A percentile compares a stretch with the other conserved stretches of the same genome.
Evolutionary conservation across 2,888 invertebrate genomes (phyloP).

Genomic region (Pheosia gnoma): DNA sequence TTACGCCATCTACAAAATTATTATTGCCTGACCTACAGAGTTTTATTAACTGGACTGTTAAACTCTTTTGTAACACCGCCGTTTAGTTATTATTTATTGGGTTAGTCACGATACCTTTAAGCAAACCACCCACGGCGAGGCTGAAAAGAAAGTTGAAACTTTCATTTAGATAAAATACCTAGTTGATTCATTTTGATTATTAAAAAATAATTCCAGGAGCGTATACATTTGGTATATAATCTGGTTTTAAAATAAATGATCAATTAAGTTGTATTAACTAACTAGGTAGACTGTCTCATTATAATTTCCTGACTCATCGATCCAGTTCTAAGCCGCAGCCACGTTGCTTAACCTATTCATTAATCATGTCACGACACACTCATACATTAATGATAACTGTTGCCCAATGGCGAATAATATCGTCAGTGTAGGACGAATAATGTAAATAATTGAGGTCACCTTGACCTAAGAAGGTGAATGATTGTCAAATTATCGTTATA

Average conservation of each 20-base stretch:
- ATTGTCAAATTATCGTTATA: not conserved
- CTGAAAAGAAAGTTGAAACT: not conserved
- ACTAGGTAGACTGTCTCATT: not conserved
- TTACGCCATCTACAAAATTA: not conserved
- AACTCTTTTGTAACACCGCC: conserved; percentile 11
- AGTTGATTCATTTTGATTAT: too few relatives aligned
- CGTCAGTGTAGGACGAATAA: not conserved
- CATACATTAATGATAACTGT: conserved; percentile 24
- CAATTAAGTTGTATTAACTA: not conserved
- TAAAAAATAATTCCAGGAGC: too few relatives aligned
- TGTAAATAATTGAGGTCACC: not conserved
- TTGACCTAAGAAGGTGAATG: not conserved
- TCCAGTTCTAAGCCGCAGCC: conserved; percentile 7
- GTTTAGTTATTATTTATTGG: conserved; percentile 7
- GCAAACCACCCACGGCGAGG: not conserved
- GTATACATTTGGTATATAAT: too few relatives aligned
- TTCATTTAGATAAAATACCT: not conserved
- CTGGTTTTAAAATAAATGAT: too few relatives aligned
- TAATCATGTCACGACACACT: conserved; percentile 25
- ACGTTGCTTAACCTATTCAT: conserved; percentile 22
- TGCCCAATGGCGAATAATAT: conserved; percentile 19
- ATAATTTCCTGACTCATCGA: conserved; percentile 2
- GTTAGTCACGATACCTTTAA: conserved; percentile 10
- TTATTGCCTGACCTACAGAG: conserved; percentile 8
- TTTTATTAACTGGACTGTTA: conserved; percentile 7